phyloP scores from a whole-genome alignment of 2,113 vertebrate species.

The Triplophysa dalaica region DNA sequence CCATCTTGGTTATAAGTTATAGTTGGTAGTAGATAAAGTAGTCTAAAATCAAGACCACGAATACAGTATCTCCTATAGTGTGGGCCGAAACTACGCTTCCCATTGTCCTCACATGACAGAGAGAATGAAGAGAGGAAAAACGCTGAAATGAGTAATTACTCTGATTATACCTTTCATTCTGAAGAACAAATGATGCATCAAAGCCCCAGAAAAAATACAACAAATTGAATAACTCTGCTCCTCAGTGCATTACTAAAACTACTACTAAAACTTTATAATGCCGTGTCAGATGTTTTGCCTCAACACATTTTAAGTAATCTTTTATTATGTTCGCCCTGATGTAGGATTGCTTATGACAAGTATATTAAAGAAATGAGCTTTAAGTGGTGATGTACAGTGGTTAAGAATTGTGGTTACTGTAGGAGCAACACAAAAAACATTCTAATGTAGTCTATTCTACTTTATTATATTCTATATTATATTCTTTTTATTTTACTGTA shows the following conservation, averaged over 20 bases:
- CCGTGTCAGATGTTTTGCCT: background rate
- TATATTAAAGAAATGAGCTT: no score
- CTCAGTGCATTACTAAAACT: background rate
- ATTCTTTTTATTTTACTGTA: no score
- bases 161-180: conserved; percentile 30
- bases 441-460: no score
- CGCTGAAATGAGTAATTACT: conserved; percentile 22
- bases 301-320: background rate
- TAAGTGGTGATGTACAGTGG: no score
- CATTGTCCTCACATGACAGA: conserved; percentile 29
- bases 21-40: conserved; percentile 14
- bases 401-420: no score
- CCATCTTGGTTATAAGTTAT: background rate
- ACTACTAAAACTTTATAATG: no score
- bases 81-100: background rate
- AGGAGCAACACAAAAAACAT: no score
- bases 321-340: no score
- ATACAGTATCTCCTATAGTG: background rate
- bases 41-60: background rate
- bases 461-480: no score
- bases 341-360: no score
- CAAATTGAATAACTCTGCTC: background rate
- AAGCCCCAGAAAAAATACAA: background rate
- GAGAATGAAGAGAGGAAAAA: conserved; percentile 2
- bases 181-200: conserved; percentile 4